Base-by-base conservation (phyloP, 1,140 invertebrate species). In the Chrysoperla carnea region DNA sequence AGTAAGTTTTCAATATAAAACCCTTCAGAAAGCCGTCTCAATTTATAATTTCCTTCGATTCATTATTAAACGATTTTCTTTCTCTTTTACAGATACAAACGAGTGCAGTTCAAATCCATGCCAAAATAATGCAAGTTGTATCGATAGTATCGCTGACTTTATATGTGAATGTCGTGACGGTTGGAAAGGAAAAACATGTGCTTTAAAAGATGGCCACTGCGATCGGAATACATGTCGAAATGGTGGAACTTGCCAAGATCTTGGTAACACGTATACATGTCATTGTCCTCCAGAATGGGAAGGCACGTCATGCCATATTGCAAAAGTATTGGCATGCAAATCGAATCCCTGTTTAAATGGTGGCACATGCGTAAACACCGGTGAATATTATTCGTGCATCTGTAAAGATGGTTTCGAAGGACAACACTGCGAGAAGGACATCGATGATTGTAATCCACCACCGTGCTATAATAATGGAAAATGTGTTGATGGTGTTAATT, bases 151-250 rank as follows among this genome's bases (percentile, higher is more conserved):
- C 41, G 80, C 77, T 28, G 73, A 79, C 50, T 84, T 82, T 59
- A 73, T 72, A 45, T 85, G 81, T 53, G 68, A 75, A 43, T 86
- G 82, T 56, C 66, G 70, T 39, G 73, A 76, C 44, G 78, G 76
- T n/a, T 84, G 81, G 81, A 81, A 83, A 61, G 84, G 62, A 5
- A 78, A 77, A 52, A 82, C 77, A 0, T 85, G 81, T 53, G 69
- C 72, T 9, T 57, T 76, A 3, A 66, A 71, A 42, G 70, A 75
- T 29, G 67, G 72, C 23, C 75, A 78, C 50, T 78, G 75, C 47
- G 74, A 78, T 47, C 69, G 69, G 23, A 64, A 64, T 3, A 76
- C 73, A 1, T 76, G 73, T 48, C 65, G 68, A 36, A 73, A 77
- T 52, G 73, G 73, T 4, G 75, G 78, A 1, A 76, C 72, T 0